phyloP scores from a whole-genome alignment of 2,888 invertebrate genomes.

The Metellina segmentata region DNA sequence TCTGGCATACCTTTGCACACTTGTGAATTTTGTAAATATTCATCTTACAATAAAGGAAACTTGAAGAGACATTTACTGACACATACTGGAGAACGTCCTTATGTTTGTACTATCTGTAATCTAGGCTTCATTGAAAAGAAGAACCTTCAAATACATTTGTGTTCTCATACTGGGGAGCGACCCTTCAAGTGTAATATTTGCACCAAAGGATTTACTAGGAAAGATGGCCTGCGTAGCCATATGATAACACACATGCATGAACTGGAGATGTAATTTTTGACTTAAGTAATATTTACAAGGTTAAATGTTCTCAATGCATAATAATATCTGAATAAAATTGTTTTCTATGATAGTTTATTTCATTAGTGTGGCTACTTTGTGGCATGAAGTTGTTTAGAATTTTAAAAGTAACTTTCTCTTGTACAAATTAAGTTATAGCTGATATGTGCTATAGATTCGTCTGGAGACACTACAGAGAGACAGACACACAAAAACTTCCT shows the following conservation, averaged over 20 bases:
- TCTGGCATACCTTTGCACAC: neutral
- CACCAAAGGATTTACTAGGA: neutral
- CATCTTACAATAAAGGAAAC: neutral
- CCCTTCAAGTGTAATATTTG: neutral
- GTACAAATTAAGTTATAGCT: too few relatives aligned
- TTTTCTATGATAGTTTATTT: too few relatives aligned
- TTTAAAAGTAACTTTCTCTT: too few relatives aligned
- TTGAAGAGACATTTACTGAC: neutral
- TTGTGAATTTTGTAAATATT: neutral
- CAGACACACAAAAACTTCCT: too few relatives aligned
- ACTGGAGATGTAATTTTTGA: too few relatives aligned
- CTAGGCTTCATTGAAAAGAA: slow-evolving; percentile 3
- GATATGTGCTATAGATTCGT: too few relatives aligned
- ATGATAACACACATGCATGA: slow-evolving; percentile 4
- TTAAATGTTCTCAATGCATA: too few relatives aligned
- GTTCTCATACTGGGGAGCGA: slow-evolving; percentile 20
- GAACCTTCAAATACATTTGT: slow-evolving; percentile 10
- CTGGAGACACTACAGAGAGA: too few relatives aligned
- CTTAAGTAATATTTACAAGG: too few relatives aligned
- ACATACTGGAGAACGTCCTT: neutral
- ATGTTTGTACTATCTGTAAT: slow-evolving; percentile 8
- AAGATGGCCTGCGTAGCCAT: neutral
- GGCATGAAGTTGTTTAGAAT: too few relatives aligned
- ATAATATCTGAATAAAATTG: too few relatives aligned
- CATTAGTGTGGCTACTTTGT: too few relatives aligned